Evolutionary conservation across 2,888 invertebrate species (phyloP), one percentile per base, ranked within the genome.

Genomic region (Schrankia costaestrigalis): DNA sequence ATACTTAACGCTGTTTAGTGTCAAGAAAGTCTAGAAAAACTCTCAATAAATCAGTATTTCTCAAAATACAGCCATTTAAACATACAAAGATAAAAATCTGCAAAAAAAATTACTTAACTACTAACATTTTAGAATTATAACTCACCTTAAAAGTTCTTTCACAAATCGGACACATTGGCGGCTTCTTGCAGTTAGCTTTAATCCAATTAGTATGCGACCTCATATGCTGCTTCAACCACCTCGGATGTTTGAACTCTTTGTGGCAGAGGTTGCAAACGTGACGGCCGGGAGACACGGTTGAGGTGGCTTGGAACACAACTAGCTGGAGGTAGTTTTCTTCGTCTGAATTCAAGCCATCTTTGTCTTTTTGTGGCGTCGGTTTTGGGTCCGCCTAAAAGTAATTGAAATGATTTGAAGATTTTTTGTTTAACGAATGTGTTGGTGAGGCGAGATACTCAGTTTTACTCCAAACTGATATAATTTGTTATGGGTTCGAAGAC

Each of bases 181-280:
- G 91, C 57, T 91, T 91, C 75, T 91, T 91, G 66, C 91, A 91
- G 46, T 91, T 91, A 0, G 91, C 91, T 53, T 87, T 89, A 49
- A 91, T 91, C 91, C 91, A 91, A 70, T 91, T 91, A 8, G 89
- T 80, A 47, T 91, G 91, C 0, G 89, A 90, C 11, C 90, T 71
- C 91, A 91, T 91, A 52, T 91, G 91, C 43, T 89, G 88, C 52
- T 91, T 90, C 6, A 91, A 71, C 80, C 91, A 91, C 28, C 90
- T 81, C 3, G 90, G 89, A 45, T 91, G 90, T 43, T 90, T 90
- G 60, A 91, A 91, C 67, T 91, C 91, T 47, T 90, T 90, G 30
- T 89, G 90, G 64, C 91, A 91, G 3, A 91, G 78, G 63, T 91
- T 91, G 63, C 91, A 91, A 1, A 90, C 85, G 47, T 90, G 91